phyloP scores from a whole-genome alignment of 2,888 invertebrate genomes.

The Drosophila koepferae region DNA sequence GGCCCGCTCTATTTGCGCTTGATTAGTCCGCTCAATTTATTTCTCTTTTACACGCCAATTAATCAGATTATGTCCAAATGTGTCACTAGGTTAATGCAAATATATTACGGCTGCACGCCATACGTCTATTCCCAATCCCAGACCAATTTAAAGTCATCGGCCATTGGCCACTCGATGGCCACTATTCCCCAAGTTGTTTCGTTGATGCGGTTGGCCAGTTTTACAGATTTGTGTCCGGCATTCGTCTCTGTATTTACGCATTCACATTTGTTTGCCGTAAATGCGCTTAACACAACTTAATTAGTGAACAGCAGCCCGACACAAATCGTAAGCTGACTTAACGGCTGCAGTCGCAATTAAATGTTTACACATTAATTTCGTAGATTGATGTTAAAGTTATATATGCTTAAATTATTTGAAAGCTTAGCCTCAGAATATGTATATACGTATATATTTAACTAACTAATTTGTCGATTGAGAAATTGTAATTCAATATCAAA shows the following conservation, averaged over 20 bases:
- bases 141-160: conserved; percentile 27
- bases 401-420: background rate
- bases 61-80: conserved; percentile 81
- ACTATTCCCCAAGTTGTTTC: conserved; percentile 19
- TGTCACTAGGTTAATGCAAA: conserved; percentile 81
- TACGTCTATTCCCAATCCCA: conserved; percentile 12
- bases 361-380: conserved; percentile 3
- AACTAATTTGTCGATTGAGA: background rate
- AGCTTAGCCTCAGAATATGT: background rate
- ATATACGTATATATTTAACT: background rate
- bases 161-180: conserved; percentile 1
- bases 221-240: conserved; percentile 33
- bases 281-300: conserved; percentile 68
- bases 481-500: background rate
- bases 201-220: conserved; percentile 19
- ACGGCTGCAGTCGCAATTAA: conserved; percentile 14
- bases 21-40: conserved; percentile 73
- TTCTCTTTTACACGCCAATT: conserved; percentile 73
- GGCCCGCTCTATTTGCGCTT: conserved; percentile 63
- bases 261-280: conserved; percentile 20
- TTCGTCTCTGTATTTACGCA: conserved; percentile 1
- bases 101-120: conserved; percentile 53
- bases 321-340: conserved; percentile 66
- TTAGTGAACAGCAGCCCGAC: conserved; percentile 57
- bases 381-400: conserved; percentile 18